phyloP scores from a whole-genome alignment of 2,888 invertebrate species.

The Heliconius hortense region DNA sequence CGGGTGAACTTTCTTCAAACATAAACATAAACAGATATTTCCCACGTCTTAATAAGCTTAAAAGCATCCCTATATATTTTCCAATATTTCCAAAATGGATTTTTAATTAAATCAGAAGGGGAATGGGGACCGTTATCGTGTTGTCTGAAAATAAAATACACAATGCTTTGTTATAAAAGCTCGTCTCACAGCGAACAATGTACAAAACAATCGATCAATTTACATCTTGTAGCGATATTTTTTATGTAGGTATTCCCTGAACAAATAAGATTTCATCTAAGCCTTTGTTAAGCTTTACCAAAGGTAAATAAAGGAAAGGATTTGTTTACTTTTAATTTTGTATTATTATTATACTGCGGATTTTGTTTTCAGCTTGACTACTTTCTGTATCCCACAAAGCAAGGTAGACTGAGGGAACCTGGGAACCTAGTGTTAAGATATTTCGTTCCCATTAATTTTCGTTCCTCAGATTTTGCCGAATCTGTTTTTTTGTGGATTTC shows the following conservation, averaged over 20 bases:
- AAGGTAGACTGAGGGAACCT: no score
- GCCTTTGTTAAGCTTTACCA: slow-evolving; percentile 1
- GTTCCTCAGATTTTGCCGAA: no score
- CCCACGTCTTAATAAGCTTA: background rate
- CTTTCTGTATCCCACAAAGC: no score
- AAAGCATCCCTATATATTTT: background rate
- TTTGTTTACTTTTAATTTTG: background rate
- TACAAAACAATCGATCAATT: slow-evolving; percentile 7
- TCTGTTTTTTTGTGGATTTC: no score
- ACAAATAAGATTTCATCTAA: slow-evolving; percentile 5
- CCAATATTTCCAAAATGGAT: slow-evolving; percentile 1
- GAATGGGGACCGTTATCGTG: background rate
- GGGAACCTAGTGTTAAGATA: no score
- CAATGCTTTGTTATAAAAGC: slow-evolving; percentile 8
- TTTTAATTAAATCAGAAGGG: slow-evolving; percentile 7
- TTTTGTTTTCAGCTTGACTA: no score
- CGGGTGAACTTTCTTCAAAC: no score
- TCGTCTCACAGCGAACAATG: slow-evolving; percentile 13
- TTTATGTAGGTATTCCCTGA: slow-evolving; percentile 7
- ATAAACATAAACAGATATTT: background rate
- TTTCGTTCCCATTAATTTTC: no score
- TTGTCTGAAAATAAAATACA: background rate
- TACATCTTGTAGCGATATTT: slow-evolving; percentile 20
- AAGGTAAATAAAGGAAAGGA: slow-evolving; percentile 2
- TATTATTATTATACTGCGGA: background rate